Evolutionary conservation across 30 jellyfish, hydroid and myxozoan species (phyloP), one percentile per base, ranked within the genome.

Genomic region (Calvadosia cruxmelitensis): DNA sequence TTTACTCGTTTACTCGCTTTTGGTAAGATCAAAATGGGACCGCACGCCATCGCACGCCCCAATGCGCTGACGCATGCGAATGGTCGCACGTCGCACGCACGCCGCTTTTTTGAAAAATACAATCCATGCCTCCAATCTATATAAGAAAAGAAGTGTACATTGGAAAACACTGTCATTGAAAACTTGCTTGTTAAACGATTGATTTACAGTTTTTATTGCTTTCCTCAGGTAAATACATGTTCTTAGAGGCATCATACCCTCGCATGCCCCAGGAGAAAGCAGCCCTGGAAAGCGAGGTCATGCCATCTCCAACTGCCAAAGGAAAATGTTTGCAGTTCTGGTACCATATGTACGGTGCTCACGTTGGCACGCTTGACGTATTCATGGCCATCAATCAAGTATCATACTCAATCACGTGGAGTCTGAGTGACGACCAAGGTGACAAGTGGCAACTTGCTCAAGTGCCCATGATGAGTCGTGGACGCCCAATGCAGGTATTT

Each of bases 331-430:
- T 84, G 29, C 79, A 79, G 25, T 84, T 84, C 73, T 84, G 95
- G 95, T 84, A 84, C 68, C 93, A 84, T 73, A 84, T 84, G 95
- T 48, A 77, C 28, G 95, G 95, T 2, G 79, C 92, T 5, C 92
- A 87, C 49, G 75, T 87, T 24, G 96, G 96, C 29, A 70, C 78
- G 0, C 68, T 87, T 53, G 81, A 76, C 2, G 93, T 87, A 0
- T 70, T 68, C 77, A 69, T 84, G 84, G 64, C 63, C 29, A 87
- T 87, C 68, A 77, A 67, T 3, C 91, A 81, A 1, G 70, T 87
- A 16, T 80, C 94, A 16, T 69, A 73, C 3, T 81, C 96, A 50
- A 72, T 80, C 29, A 42, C 79, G 28, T 87, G 96, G 96, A 63
- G 76, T 48, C 65, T 87, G 68, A 36, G 84, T 27, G 92, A 83